Evolutionary conservation across 2,888 invertebrate species (phyloP).

Genomic region (Agrochola lota): DNA sequence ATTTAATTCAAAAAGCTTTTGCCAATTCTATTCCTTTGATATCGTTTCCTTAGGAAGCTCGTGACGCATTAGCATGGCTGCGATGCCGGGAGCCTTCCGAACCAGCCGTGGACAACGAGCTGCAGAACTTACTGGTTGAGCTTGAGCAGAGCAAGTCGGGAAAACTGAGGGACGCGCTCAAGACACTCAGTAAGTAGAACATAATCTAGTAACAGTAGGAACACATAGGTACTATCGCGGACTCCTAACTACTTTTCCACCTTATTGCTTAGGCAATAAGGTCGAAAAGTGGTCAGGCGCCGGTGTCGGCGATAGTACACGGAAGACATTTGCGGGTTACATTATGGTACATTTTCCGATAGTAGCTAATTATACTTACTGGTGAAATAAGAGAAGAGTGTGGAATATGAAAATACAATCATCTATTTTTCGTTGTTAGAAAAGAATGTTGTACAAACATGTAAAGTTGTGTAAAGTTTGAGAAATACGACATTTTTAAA

Average conservation of each 20-base stretch:
- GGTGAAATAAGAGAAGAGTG: background rate
- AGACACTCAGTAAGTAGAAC: slow-evolving; percentile 78
- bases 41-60: slow-evolving; percentile 77
- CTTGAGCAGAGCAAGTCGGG: slow-evolving; percentile 80
- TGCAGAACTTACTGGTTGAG: slow-evolving; percentile 81
- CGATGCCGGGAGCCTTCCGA: slow-evolving; percentile 82
- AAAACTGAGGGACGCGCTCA: slow-evolving; percentile 76
- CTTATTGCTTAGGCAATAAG: too few species aligned
- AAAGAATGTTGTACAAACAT: background rate
- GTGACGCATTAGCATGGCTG: slow-evolving; percentile 85
- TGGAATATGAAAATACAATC: background rate
- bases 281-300: too few species aligned
- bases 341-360: background rate
- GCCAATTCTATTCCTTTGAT: background rate
- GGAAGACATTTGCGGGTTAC: background rate
- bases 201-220: background rate
- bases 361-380: background rate
- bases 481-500: background rate
- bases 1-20: background rate
- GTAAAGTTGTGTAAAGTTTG: background rate
- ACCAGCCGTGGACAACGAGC: slow-evolving; percentile 80
- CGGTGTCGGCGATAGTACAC: background rate
- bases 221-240: too few species aligned
- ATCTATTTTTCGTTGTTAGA: background rate
- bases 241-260: too few species aligned